phyloP scores from a whole-genome alignment of 2,888 invertebrate species.

The Pollenia amentaria region DNA sequence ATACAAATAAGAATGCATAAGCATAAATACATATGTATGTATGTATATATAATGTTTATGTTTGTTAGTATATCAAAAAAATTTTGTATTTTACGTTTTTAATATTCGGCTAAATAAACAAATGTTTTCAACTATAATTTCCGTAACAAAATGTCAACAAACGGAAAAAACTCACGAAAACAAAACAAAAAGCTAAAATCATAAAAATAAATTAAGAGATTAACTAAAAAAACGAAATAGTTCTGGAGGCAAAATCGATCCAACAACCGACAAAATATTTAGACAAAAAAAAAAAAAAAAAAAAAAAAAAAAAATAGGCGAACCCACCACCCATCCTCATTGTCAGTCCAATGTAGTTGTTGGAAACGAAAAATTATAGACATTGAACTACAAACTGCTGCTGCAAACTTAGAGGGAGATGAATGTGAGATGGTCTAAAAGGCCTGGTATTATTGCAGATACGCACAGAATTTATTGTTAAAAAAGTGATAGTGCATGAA shows the following conservation, averaged over 20 bases:
- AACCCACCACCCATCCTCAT: background rate
- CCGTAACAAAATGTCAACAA: conserved; percentile 73
- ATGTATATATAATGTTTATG: background rate
- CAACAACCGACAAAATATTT: conserved; percentile 39
- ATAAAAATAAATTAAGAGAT: conserved; percentile 76
- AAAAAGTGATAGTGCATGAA: conserved; percentile 30
- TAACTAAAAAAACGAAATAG: conserved; percentile 58
- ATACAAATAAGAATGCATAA: background rate
- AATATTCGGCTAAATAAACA: conserved; percentile 47
- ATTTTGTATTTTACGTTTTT: conserved; percentile 1
- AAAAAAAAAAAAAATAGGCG: conserved; percentile 10
- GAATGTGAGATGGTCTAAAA: conserved; percentile 14
- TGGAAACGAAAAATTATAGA: conserved; percentile 29
- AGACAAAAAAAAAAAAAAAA: conserved; percentile 15
- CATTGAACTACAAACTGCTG: conserved; percentile 54
- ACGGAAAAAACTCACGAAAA: conserved; percentile 39
- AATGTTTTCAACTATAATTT: conserved; percentile 63
- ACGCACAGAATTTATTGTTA: background rate
- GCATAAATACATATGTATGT: background rate
- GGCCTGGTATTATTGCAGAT: conserved; percentile 18
- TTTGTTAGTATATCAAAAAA: no score
- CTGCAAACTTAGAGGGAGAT: conserved; percentile 6
- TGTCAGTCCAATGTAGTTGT: background rate
- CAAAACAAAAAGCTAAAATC: conserved; percentile 26
- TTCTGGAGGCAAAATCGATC: conserved; percentile 12